Conservation (phyloP, 2,888 invertebrate genomes). For the Drosophila mimica region DNA sequence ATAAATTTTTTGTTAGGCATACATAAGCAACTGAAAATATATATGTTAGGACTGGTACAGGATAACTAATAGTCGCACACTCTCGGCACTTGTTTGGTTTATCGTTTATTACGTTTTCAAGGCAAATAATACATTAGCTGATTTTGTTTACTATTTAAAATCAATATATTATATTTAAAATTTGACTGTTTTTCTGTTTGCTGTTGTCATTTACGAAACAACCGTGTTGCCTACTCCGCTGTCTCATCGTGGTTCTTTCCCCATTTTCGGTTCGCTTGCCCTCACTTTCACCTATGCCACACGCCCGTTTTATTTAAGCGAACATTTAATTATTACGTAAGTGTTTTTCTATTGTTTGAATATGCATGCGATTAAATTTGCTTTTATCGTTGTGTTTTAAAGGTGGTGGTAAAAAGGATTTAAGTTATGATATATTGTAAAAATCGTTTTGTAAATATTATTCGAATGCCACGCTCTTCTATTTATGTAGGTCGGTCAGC, state of each 20-base stretch:
- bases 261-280: conserved; percentile 1
- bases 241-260: conserved; percentile 8
- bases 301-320: conserved; percentile 34
- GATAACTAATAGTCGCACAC: background rate
- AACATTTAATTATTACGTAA: conserved; percentile 46
- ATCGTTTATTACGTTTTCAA: conserved; percentile 65
- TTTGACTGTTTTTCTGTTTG: conserved; percentile 12
- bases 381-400: conserved; percentile 22
- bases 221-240: conserved; percentile 7
- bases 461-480: conserved; percentile 28
- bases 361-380: conserved; percentile 33
- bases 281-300: conserved; percentile 36
- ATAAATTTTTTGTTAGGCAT: background rate
- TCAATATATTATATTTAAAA: conserved; percentile 37
- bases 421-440: conserved; percentile 20
- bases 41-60: background rate
- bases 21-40: background rate
- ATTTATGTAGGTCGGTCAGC: conserved; percentile 14
- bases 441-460: conserved; percentile 27
- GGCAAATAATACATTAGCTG: conserved; percentile 72
- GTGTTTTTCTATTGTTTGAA: conserved; percentile 44
- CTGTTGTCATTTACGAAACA: conserved; percentile 31
- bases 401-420: conserved; percentile 22
- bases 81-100: conserved; percentile 32
- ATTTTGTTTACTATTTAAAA: conserved; percentile 55